Conservation (phyloP, 1,140 invertebrate genomes). For the Drosophila pseudoananassae region DNA sequence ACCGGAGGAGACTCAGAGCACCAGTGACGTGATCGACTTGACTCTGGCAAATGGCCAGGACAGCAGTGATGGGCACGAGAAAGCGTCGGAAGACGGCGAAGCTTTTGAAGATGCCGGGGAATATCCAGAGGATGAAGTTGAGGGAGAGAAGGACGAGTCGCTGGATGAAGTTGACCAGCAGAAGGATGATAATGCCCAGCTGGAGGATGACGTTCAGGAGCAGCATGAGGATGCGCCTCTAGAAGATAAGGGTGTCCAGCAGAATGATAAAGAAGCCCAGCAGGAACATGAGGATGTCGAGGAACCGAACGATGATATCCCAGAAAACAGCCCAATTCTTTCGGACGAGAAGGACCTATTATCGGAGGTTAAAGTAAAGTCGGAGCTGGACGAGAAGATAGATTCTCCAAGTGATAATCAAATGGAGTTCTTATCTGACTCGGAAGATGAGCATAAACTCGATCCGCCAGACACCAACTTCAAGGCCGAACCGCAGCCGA, state of each 20-base stretch:
- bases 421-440: slow-evolving; percentile 4
- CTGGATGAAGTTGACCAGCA: not conserved
- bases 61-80: slow-evolving; percentile 1
- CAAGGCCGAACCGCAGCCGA: not conserved
- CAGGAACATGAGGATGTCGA: not conserved
- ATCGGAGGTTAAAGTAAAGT: not conserved
- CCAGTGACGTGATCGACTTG: slow-evolving; percentile 40
- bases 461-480: no score
- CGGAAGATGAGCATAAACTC: not conserved
- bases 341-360: not conserved
- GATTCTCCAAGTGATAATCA: slow-evolving; percentile 11
- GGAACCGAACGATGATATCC: not conserved
- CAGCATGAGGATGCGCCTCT: no score
- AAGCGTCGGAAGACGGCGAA: not conserved
- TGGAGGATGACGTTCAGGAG: no score
- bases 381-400: not conserved
- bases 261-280: no score
- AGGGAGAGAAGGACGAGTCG: not conserved
- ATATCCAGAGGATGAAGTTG: not conserved
- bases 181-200: no score
- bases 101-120: not conserved
- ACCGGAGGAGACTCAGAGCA: slow-evolving; percentile 10
- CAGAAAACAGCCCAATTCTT: not conserved
- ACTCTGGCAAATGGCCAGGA: slow-evolving; percentile 35
- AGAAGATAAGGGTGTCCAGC: no score